phyloP scores from a whole-genome alignment of 1,140 invertebrate species.

The Drosophila albomicans region DNA sequence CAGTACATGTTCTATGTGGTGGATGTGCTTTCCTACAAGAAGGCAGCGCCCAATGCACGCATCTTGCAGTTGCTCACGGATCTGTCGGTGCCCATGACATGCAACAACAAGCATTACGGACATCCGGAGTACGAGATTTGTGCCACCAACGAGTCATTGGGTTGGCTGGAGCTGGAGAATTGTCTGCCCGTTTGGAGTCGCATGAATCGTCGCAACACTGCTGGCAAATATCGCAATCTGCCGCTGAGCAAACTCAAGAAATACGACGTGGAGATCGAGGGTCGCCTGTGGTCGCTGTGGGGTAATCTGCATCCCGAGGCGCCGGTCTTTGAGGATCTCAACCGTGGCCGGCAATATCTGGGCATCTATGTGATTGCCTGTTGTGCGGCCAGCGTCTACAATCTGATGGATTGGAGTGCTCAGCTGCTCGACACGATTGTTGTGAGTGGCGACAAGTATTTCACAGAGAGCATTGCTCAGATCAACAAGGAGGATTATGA shows the following conservation, averaged over 20 bases:
- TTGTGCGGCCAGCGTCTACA: conserved; percentile 86
- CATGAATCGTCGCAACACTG: conserved; percentile 85
- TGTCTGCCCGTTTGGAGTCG: conserved; percentile 86
- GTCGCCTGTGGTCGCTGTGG: conserved; percentile 87
- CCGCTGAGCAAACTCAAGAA: conserved; percentile 86
- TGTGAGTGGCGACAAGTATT: conserved; percentile 86
- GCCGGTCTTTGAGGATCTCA: conserved; percentile 80
- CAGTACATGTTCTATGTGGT: conserved; percentile 74
- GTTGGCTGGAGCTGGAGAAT: conserved; percentile 86
- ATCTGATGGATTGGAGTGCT: conserved; percentile 87
- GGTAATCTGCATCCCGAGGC: conserved; percentile 87
- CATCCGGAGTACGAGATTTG: conserved; percentile 73
- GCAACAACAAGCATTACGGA: conserved; percentile 62
- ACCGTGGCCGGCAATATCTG: conserved; percentile 86
- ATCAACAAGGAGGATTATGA: conserved; percentile 86
- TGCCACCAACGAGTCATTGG: conserved; percentile 85
- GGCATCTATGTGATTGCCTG: conserved; percentile 86
- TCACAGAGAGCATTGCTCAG: conserved; percentile 85
- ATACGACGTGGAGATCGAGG: conserved; percentile 88
- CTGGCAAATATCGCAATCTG: conserved; percentile 85
- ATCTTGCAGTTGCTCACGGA: conserved; percentile 77
- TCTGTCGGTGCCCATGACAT: conserved; percentile 70
- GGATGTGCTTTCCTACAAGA: conserved; percentile 71
- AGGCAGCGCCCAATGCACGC: conserved; percentile 67
- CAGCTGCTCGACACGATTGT: conserved; percentile 87